phyloP scores from a whole-genome alignment of 2,797 vertebrate species.

The Phoeniculus purpureus region DNA sequence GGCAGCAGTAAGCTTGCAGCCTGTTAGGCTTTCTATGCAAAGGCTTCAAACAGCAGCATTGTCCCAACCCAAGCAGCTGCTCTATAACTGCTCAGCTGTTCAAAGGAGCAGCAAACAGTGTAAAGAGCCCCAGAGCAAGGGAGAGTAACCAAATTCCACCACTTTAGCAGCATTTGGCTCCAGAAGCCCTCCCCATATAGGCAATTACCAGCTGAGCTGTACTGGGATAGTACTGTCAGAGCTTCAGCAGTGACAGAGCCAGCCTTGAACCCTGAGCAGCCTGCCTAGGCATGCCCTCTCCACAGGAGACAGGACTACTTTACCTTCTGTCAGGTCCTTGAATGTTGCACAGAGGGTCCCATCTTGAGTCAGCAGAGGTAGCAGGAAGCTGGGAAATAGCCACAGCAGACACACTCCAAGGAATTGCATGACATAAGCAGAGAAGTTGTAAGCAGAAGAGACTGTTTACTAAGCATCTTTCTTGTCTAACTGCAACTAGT shows the following conservation, averaged over 20 bases:
- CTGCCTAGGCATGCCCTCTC: not conserved
- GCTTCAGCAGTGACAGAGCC: not conserved
- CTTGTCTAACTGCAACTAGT: not conserved
- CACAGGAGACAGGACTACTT: not conserved
- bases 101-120: not conserved
- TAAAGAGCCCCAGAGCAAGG: not conserved
- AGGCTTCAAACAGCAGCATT: not conserved
- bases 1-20: not conserved
- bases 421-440: not conserved
- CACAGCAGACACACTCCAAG: not conserved
- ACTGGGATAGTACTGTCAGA: not conserved
- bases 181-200: not conserved
- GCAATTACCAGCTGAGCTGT: not conserved
- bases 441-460: not conserved
- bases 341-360: not conserved
- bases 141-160: not conserved
- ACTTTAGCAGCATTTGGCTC: not conserved
- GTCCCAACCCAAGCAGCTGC: not conserved
- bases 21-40: not conserved
- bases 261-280: not conserved
- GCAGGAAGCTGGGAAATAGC: not conserved
- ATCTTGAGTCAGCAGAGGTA: not conserved
- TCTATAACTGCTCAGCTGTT: not conserved
- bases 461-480: not conserved
- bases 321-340: not conserved